These are phyloP conservation scores for Heliconius himera DNA, from an alignment of 1,140 invertebrate species.

Conservation along the genomic window DNA sequence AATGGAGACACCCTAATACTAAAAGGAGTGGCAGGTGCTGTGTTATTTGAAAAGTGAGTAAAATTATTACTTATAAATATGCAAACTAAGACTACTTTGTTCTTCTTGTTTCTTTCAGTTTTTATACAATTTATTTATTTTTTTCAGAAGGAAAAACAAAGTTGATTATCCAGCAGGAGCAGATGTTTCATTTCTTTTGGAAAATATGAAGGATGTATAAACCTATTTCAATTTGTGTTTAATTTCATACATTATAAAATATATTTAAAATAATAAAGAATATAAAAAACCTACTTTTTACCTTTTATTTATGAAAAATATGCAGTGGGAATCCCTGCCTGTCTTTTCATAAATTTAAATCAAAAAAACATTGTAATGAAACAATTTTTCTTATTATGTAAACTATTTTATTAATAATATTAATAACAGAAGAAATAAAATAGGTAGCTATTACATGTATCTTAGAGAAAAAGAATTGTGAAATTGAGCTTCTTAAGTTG, in stretches of 20 bases:
- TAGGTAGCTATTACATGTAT: background rate
- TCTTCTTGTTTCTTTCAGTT: background rate
- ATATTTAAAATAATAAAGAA: no score
- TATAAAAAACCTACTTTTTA: no score
- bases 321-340: no score
- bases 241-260: no score
- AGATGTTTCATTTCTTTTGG: slow-evolving; percentile 84
- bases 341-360: no score
- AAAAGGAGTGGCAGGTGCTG: slow-evolving; percentile 84
- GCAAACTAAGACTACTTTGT: background rate
- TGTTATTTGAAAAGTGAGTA: slow-evolving; percentile 86
- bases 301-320: no score
- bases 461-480: background rate
- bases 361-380: background rate
- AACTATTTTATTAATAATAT: slow-evolving; percentile 9
- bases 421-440: slow-evolving; percentile 2
- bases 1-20: slow-evolving; percentile 83
- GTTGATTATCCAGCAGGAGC: slow-evolving; percentile 81
- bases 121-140: slow-evolving; percentile 15
- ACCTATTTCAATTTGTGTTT: background rate
- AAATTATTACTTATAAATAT: slow-evolving; percentile 11
- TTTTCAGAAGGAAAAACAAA: slow-evolving; percentile 80
- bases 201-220: slow-evolving; percentile 20
- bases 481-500: slow-evolving; percentile 1
- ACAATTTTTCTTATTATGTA: background rate